Conservation (phyloP, 1,140 invertebrate species). For the Mactra quadrangularis region DNA sequence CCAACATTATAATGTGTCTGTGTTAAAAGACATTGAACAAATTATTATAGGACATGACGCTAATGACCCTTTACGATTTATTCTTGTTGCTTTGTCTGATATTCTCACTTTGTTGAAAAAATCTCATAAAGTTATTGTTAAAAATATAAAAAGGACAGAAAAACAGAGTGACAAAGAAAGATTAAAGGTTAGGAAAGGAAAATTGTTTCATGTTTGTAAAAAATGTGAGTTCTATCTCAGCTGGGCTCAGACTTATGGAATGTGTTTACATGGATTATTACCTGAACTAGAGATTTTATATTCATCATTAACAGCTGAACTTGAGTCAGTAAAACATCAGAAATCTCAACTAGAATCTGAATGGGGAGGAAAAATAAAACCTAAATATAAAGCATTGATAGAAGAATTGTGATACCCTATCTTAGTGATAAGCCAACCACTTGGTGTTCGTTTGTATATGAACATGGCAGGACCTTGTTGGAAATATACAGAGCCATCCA, state of each 20-base stretch:
- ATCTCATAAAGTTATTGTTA: conserved; percentile 9
- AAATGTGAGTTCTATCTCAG: conserved; percentile 54
- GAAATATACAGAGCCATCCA: no score
- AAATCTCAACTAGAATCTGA: conserved; percentile 39
- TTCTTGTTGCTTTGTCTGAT: conserved; percentile 49
- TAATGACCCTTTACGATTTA: conserved; percentile 3
- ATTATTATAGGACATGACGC: conserved; percentile 12
- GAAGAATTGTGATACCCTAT: conserved; percentile 56
- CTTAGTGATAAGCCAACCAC: no score
- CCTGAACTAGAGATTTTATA: conserved; percentile 51
- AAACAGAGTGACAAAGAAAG: background rate
- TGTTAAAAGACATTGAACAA: conserved; percentile 42
- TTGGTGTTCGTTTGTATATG: no score
- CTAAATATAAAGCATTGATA: conserved; percentile 45
- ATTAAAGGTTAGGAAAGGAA: conserved; percentile 20
- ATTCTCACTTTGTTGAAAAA: conserved; percentile 42
- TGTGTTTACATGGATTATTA: conserved; percentile 29
- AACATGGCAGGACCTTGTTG: no score
- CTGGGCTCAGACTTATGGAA: conserved; percentile 59
- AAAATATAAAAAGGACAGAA: conserved; percentile 29
- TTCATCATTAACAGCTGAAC: conserved; percentile 26
- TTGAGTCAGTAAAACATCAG: conserved; percentile 53
- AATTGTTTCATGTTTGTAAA: conserved; percentile 40
- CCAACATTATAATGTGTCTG: conserved; percentile 25
- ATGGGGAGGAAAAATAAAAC: conserved; percentile 57